These are phyloP conservation scores for Nasonia vitripennis DNA, from an alignment of 1,140 invertebrate genomes.

Conservation along the genomic window DNA sequence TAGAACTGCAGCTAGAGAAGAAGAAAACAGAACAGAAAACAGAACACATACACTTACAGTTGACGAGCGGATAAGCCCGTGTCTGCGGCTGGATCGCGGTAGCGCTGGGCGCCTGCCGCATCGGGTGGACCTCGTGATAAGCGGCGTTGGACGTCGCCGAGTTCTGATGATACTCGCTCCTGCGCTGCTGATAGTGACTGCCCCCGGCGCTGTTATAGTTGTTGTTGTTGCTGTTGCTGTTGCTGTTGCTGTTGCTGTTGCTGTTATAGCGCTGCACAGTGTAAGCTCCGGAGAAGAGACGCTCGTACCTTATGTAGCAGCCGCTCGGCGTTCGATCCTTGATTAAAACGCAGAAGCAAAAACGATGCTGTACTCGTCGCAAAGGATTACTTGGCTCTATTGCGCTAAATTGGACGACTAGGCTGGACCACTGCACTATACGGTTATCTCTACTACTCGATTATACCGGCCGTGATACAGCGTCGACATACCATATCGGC, in stretches of 20 bases:
- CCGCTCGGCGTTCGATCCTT: conserved; percentile 51
- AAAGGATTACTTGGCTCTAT: too few relatives aligned
- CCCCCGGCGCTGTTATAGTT: conserved; percentile 51
- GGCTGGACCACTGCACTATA: too few relatives aligned
- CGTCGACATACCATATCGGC: too few relatives aligned
- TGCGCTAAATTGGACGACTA: too few relatives aligned
- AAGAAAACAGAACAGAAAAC: conserved; percentile 29
- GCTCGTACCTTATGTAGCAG: conserved; percentile 70
- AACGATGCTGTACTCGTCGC: background rate
- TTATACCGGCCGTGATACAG: too few relatives aligned
- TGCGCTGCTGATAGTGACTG: conserved; percentile 57
- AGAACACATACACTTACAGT: conserved; percentile 67
- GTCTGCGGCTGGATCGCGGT: conserved; percentile 55
- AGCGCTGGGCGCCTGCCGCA: conserved; percentile 58
- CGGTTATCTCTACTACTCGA: too few relatives aligned
- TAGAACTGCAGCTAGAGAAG: background rate
- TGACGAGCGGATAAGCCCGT: conserved; percentile 60
- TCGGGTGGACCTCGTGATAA: conserved; percentile 64
- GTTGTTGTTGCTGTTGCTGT: conserved; percentile 29
- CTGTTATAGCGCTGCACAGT: conserved; percentile 58
- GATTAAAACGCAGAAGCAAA: background rate
- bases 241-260: background rate
- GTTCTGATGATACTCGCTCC: conserved; percentile 40
- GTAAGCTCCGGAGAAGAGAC: conserved; percentile 69
- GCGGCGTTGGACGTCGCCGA: conserved; percentile 21